Evolutionary conservation across 2,888 invertebrate species (phyloP).

Genomic region (Rhagonycha fulva): DNA sequence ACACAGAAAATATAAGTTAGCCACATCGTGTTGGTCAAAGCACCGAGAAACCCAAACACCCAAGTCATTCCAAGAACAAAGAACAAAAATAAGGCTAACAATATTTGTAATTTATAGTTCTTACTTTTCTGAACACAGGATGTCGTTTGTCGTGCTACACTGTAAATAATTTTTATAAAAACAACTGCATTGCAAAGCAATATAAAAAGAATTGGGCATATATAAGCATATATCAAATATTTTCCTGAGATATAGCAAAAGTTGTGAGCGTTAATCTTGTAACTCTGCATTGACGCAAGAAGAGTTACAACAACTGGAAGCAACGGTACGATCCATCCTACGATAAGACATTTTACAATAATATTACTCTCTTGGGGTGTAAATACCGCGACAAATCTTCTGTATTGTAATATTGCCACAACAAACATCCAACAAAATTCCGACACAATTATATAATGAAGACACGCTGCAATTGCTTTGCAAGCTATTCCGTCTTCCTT

Average conservation of each 20-base stretch:
- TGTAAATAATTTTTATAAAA: constrained; percentile 60
- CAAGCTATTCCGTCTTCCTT: constrained; percentile 56
- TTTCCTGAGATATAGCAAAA: constrained; percentile 59
- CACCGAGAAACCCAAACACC: constrained; percentile 60
- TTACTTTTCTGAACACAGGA: constrained; percentile 55
- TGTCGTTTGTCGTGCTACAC: constrained; percentile 55
- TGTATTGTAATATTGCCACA: constrained; percentile 66
- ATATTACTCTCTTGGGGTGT: constrained; percentile 62
- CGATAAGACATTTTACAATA: constrained; percentile 61
- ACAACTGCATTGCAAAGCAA: constrained; percentile 59
- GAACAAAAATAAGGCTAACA: constrained; percentile 60
- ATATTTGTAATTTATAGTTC: constrained; percentile 59
- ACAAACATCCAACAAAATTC: constrained; percentile 73
- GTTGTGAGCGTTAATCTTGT: constrained; percentile 46
- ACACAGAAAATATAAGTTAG: constrained; percentile 58
- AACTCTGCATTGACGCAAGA: constrained; percentile 1
- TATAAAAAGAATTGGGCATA: constrained; percentile 58
- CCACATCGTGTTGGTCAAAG: constrained; percentile 35
- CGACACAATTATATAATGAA: constrained; percentile 67
- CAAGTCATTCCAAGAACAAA: constrained; percentile 63
- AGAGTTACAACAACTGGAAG: constrained; percentile 54
- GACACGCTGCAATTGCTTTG: constrained; percentile 58
- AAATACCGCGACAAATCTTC: constrained; percentile 65
- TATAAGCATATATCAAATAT: constrained; percentile 58
- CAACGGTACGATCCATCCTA: constrained; percentile 64